Base-by-base conservation (phyloP, 2,113 vertebrate species). In the Melanotaenia duboulayi region DNA sequence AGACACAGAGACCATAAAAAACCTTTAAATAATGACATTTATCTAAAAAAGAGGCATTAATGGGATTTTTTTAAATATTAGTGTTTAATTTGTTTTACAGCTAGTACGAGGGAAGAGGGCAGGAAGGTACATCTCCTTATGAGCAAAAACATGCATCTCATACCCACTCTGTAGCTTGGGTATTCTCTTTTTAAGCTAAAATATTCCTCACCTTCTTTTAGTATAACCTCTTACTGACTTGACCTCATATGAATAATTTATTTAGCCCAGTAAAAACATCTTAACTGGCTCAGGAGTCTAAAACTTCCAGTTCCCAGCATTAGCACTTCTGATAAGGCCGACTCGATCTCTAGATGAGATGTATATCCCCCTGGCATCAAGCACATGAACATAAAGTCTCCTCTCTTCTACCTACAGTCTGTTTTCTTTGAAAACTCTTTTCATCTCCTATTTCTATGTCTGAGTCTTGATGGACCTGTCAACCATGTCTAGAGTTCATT, bases 241-340 rank as follows among this genome's bases (percentile, higher is more conserved):
- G 84, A 90, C 88, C 88, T 84, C 72, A 16, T 67, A 84, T 91
- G 60, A 89, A 91, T 89, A 77, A 89, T 91, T 90, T n/a, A 91
- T 91, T 63, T 28, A 66, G 55, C 32, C 16, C 7, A 40, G 65
- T 54, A 72, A 82, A 56, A 80, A 61, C 35, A 44, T 48, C 57
- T 46, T 14, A 55, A 72, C 54, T 83, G 8, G 12, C 82, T 83
- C n/a, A 54, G 60, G 58, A 81, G 59, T 42, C 81, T n/a, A 44
- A 85, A 89, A 85, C 69, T 83, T 87, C 74, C 44, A 77, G 35
- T 75, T 81, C 46, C 39, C 39, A 58, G 62, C 50, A 51, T 88
- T 81, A 70, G 81, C 79, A 82, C 74, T 83, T 78, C 65, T 81
- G 57, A 2, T 17, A 39, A 74, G 51, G 68, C 49, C 23, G 54